Evolutionary conservation across 2,113 vertebrate species (phyloP).

Genomic region (Chascanopsetta lugubris): DNA sequence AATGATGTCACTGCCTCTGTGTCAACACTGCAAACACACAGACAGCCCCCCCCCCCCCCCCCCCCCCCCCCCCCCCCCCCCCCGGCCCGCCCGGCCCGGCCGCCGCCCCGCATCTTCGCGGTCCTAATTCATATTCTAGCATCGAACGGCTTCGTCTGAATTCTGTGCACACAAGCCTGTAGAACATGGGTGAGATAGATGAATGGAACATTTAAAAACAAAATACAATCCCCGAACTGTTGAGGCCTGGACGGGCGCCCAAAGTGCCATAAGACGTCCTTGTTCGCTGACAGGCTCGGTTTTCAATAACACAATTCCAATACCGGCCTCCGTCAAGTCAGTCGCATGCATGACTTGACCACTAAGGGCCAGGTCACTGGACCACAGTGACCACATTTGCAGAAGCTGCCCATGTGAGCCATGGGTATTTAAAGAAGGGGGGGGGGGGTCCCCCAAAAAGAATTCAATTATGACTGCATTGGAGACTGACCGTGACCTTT

Average conservation of each 20-base stretch:
- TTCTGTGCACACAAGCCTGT: slow-evolving; percentile 74
- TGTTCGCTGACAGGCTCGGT: slow-evolving; percentile 73
- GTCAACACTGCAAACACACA: slow-evolving; percentile 47
- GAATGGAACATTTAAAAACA: slow-evolving; percentile 81
- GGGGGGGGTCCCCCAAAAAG: too few species aligned
- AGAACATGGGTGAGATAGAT: slow-evolving; percentile 79
- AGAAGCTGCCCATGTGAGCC: slow-evolving; percentile 1
- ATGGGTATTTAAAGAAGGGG: slow-evolving; percentile 1
- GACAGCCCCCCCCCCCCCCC: neutral
- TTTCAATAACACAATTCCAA: slow-evolving; percentile 80
- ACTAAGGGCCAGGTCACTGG: slow-evolving; percentile 56
- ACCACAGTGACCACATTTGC: slow-evolving; percentile 37
- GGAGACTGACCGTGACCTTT: slow-evolving; percentile 18
- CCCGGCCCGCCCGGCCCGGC: too few species aligned
- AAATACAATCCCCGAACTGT: slow-evolving; percentile 80
- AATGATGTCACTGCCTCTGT: slow-evolving; percentile 66
- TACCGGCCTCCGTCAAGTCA: slow-evolving; percentile 60
- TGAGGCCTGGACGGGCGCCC: slow-evolving; percentile 72
- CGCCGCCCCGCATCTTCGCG: too few species aligned
- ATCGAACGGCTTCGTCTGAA: slow-evolving; percentile 68
- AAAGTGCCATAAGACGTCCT: slow-evolving; percentile 76
- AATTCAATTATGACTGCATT: slow-evolving; percentile 28
- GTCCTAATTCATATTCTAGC: slow-evolving; percentile 76
- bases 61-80: slow-evolving; percentile 19
- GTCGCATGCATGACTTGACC: slow-evolving; percentile 64